Base-by-base conservation (phyloP, 2,888 invertebrate genomes). In the Cheilosia vernalis region DNA sequence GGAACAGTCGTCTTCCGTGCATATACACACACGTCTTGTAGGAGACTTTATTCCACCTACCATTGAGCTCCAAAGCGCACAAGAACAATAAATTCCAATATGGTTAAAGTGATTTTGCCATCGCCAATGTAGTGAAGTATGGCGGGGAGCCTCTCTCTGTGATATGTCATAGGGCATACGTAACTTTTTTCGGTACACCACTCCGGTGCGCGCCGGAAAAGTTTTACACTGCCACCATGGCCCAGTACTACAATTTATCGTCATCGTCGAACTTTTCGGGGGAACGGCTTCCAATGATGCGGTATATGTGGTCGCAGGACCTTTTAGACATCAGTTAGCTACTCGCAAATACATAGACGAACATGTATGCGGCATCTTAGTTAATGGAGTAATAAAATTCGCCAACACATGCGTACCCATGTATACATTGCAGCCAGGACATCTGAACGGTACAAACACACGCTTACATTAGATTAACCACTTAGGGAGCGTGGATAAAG, bases 321-420 rank as follows among this genome's bases (percentile, higher is more conserved):
- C 70, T 70, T 76, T 74, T 64, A 69, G 69, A 61, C 60, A 72
- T 60, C 55, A 61, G 64, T 37, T 40, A 42, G 61, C 74, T 74
- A 58, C 47, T 56, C 58, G 53, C 64, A 70, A 63, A 69, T 44
- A 44, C 15, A 24, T 24, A 27, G 13, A 47, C 19, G 63, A 61
- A 56, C 9, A 44, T 53, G 27, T 60, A 79, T 69, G 58, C 70
- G 80, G 53, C 69, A 74, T 80, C 69, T 80, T 60, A 80, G 70
- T 84, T 84, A 84, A 84, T 84, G 84, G 84, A 76, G 84, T 84
- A 80, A 84, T 84, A 84, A 84, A 84, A 84, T 60, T 76, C 64
- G 30, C 69, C 53, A n/a, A 51, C 58, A 44, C 56, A 64, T 21
- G n/a, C 49, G 44, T 44, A 67, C 53, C 58, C 67, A 55, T 69